phyloP scores from a whole-genome alignment of 2,113 vertebrate genomes.

The Carassius carassius region DNA sequence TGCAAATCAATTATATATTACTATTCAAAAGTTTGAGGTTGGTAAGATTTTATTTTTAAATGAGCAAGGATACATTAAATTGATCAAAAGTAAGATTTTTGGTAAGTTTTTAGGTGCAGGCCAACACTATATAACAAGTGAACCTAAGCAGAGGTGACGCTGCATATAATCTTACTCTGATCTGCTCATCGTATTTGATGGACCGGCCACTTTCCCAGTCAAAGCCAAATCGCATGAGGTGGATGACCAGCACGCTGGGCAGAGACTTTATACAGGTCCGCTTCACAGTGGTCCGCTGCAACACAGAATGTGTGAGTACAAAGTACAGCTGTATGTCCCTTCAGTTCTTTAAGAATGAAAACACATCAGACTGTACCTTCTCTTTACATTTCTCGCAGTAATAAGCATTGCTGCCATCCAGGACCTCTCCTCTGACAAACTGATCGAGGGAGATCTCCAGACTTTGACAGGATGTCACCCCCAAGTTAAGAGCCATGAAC shows the following conservation, averaged over 20 bases:
- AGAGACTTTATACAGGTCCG: conserved; percentile 96
- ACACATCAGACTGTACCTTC: conserved; percentile 78
- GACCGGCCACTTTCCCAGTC: conserved; percentile 98
- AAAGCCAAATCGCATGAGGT: conserved; percentile 98
- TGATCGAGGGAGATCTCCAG: conserved; percentile 98
- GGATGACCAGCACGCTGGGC: conserved; percentile 93
- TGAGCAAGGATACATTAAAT: background rate
- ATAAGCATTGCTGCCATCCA: conserved; percentile 98
- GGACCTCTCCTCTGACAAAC: conserved; percentile 96
- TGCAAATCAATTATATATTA: background rate
- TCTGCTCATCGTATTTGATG: conserved; percentile 99
- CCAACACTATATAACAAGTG: background rate
- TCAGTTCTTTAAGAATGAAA: background rate
- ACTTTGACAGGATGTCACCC: conserved; percentile 97
- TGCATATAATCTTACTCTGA: conserved; percentile 79
- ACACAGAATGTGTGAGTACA: conserved; percentile 48
- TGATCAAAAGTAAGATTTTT: background rate
- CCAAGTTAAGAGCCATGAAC: conserved; percentile 97
- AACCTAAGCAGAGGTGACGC: background rate
- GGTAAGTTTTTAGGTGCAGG: background rate
- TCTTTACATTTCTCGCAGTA: conserved; percentile 99
- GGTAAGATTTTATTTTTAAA: too few relatives aligned
- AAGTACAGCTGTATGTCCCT: background rate
- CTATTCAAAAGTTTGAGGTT: background rate
- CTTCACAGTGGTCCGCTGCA: conserved; percentile 96